Evolutionary conservation across 2,113 vertebrate genomes (phyloP).

Genomic region (Vulpes vulpes): DNA sequence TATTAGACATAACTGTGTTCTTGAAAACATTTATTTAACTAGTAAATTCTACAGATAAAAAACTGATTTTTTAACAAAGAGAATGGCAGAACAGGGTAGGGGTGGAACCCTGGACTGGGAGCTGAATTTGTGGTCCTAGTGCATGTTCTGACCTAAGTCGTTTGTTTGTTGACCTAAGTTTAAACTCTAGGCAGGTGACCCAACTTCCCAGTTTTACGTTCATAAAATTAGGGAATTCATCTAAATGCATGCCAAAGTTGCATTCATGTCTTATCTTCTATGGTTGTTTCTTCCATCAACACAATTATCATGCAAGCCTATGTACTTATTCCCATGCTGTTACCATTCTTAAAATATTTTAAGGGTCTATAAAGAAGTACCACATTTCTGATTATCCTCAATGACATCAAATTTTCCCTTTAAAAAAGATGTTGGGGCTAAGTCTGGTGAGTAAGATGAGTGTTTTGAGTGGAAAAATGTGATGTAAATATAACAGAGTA

Average conservation of each 20-base stretch:
- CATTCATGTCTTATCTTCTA: neutral
- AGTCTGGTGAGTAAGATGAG: neutral
- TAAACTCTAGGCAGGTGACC: neutral
- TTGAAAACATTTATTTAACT: conserved; percentile 34
- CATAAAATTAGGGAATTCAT: neutral
- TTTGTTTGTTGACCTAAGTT: neutral
- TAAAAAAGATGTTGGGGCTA: neutral
- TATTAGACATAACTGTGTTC: neutral
- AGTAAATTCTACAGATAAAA: neutral
- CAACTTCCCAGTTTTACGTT: neutral
- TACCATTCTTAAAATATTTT: neutral
- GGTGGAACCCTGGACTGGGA: neutral
- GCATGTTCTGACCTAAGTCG: neutral
- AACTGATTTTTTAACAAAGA: neutral
- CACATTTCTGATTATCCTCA: conserved; percentile 31
- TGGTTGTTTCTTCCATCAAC: neutral
- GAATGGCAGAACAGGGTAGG: neutral
- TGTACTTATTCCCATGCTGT: neutral
- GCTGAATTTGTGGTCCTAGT: neutral
- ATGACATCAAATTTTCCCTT: neutral
- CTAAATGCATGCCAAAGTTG: neutral
- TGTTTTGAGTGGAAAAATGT: conserved; percentile 23
- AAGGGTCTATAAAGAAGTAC: neutral
- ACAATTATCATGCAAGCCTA: neutral
- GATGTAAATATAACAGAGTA: neutral